A percentile compares a stretch with the other conserved stretches of the same genome.
phyloP scores from a whole-genome alignment of 2,113 vertebrate genomes.

The Microcebus ravelobensis region DNA sequence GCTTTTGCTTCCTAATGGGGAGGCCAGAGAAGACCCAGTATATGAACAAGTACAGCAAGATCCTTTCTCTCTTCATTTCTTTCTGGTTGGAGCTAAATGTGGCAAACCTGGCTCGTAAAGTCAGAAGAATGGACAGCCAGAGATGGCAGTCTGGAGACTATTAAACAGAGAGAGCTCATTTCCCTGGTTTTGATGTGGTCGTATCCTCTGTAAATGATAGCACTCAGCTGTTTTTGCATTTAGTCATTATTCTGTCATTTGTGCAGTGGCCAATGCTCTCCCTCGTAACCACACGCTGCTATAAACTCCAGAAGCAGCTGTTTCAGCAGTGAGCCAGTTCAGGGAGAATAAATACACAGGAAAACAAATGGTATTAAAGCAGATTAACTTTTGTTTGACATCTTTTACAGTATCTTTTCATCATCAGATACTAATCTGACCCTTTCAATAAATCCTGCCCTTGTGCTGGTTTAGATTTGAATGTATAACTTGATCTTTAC shows the following conservation, averaged over 20 bases:
- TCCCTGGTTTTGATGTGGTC: constrained; percentile 63
- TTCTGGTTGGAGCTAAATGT: not conserved
- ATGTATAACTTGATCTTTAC: constrained; percentile 72
- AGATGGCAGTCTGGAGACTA: constrained; percentile 61
- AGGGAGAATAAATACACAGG: constrained; percentile 70
- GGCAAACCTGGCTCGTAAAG: constrained; percentile 4
- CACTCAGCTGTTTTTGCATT: constrained; percentile 66
- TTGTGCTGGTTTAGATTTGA: constrained; percentile 70
- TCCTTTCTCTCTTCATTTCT: not conserved
- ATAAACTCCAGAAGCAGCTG: constrained; percentile 77
- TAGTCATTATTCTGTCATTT: constrained; percentile 76
- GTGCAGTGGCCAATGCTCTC: constrained; percentile 58
- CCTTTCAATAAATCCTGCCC: constrained; percentile 73
- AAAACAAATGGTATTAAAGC: constrained; percentile 78
- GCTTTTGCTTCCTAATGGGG: not conserved
- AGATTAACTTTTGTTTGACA: constrained; percentile 80
- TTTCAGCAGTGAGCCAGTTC: constrained; percentile 63
- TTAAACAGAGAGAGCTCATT: constrained; percentile 70
- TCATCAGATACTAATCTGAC: constrained; percentile 74
- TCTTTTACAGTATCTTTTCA: constrained; percentile 74
- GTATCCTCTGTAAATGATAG: constrained; percentile 74
- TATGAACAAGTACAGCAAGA: not conserved
- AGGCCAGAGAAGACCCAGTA: not conserved
- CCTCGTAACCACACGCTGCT: constrained; percentile 64
- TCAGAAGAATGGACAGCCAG: not conserved